Percentiles rank a stretch among this genome's conserved stretches.
Evolutionary conservation across 53 echinoderm and acorn worm species (phyloP).

Genomic region (Patiria pectinifera): DNA sequence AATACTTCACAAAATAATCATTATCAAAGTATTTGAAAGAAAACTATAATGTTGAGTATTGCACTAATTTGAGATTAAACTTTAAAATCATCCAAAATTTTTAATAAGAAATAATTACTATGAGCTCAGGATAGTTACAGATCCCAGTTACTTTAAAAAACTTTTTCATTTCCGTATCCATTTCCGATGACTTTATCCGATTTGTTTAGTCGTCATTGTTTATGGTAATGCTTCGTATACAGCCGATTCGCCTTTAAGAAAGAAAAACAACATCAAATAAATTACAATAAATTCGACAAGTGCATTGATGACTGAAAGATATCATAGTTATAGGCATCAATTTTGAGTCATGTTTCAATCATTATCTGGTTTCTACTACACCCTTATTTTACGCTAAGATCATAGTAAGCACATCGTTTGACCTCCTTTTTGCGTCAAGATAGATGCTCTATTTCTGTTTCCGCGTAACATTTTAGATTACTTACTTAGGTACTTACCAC

Average conservation of each 20-base stretch:
- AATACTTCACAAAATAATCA: not conserved
- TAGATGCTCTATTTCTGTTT: not conserved
- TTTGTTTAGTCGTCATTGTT: not conserved
- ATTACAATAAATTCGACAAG: not conserved
- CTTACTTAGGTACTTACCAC: slow-evolving; percentile 14
- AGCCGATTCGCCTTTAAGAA: not conserved
- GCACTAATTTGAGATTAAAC: not conserved
- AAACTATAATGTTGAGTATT: not conserved
- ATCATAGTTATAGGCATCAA: too few relatives aligned
- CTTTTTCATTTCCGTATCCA: not conserved
- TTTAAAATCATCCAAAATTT: not conserved
- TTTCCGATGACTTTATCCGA: not conserved
- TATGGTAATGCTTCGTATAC: slow-evolving; percentile 21
- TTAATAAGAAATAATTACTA: not conserved
- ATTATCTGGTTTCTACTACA: too few relatives aligned
- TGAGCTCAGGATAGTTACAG: not conserved
- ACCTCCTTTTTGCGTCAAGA: too few relatives aligned
- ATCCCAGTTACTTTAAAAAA: not conserved
- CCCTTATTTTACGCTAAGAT: too few relatives aligned
- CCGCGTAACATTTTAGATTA: not conserved
- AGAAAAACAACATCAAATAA: not conserved
- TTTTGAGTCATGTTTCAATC: too few relatives aligned
- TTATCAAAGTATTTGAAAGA: not conserved
- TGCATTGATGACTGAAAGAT: not conserved
- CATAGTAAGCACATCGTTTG: too few relatives aligned